Conservation (phyloP, 2,113 vertebrate species). For the Gymnobelideus leadbeateri region DNA sequence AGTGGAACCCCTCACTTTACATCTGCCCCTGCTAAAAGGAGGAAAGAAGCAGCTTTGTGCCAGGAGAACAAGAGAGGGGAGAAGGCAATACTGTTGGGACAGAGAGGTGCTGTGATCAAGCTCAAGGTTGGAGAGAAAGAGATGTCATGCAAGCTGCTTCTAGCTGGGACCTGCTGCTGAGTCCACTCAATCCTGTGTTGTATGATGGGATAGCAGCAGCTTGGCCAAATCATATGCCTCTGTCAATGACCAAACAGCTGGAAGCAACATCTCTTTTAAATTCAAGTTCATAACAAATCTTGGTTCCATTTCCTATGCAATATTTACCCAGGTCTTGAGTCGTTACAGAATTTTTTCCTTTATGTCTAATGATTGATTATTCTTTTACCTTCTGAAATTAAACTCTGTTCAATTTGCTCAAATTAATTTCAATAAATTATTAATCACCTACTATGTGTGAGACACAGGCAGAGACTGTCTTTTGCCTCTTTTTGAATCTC, state of each 20-base stretch:
- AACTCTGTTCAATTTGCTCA: neutral
- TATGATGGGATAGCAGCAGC: neutral
- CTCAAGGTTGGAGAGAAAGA: neutral
- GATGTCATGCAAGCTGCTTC: neutral
- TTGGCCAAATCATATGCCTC: neutral
- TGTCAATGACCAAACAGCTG: neutral
- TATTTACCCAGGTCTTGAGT: neutral
- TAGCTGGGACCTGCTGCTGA: neutral
- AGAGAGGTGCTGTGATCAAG: neutral
- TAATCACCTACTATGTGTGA: neutral
- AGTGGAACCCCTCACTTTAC: neutral
- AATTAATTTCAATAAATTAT: neutral
- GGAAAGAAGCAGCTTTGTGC: neutral
- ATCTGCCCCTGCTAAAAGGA: neutral
- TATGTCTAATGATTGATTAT: neutral
- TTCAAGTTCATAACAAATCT: neutral
- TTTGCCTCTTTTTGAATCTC: too few species aligned
- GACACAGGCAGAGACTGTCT: too few species aligned
- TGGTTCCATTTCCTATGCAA: neutral
- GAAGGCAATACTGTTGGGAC: neutral
- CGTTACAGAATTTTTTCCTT: neutral
- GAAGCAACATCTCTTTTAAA: neutral
- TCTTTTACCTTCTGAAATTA: neutral
- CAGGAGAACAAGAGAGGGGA: neutral
- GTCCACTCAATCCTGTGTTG: neutral